A percentile compares a stretch with the other conserved stretches of the same genome.
Evolutionary conservation across 1,140 invertebrate genomes (phyloP).

Genomic region (Aphaenogaster rudis): DNA sequence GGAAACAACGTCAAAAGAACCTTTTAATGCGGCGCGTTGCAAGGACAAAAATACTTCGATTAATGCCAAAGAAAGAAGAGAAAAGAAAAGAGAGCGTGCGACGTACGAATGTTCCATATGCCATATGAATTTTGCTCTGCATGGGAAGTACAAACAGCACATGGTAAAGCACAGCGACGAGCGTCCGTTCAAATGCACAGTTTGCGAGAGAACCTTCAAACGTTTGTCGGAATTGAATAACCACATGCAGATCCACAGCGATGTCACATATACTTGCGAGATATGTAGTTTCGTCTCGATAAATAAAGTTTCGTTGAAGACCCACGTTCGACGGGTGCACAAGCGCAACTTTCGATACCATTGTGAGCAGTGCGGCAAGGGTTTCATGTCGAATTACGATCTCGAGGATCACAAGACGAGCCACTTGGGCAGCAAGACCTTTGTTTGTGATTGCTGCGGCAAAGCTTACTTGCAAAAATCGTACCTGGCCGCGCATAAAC

Average conservation of each 20-base stretch:
- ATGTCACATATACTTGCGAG: conserved; percentile 14
- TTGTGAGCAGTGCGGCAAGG: conserved; percentile 26
- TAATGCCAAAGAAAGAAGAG: not conserved
- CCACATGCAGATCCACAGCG: not conserved
- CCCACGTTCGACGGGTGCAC: conserved; percentile 29
- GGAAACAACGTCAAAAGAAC: not conserved
- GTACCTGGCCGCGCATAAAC: conserved; percentile 20
- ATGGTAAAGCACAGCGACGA: conserved; percentile 44
- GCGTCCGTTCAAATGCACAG: conserved; percentile 19
- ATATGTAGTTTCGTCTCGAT: conserved; percentile 18
- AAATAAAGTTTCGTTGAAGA: conserved; percentile 2
- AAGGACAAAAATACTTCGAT: not conserved
- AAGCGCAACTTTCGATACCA: not conserved
- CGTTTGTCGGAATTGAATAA: conserved; percentile 2
- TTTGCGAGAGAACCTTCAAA: conserved; percentile 46
- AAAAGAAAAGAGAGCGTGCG: not conserved
- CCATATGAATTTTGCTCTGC: not conserved
- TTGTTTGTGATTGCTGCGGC: conserved; percentile 35
- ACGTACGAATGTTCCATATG: conserved; percentile 2
- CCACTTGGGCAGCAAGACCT: not conserved
- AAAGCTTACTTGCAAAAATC: conserved; percentile 37
- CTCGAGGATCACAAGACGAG: conserved; percentile 9
- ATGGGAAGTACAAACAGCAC: conserved; percentile 5
- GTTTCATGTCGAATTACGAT: not conserved
- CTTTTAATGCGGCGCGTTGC: too few species aligned